These are phyloP conservation scores for Steinernema hermaphroditum DNA, from an alignment of 2,888 invertebrate genomes.

Conservation along the genomic window DNA sequence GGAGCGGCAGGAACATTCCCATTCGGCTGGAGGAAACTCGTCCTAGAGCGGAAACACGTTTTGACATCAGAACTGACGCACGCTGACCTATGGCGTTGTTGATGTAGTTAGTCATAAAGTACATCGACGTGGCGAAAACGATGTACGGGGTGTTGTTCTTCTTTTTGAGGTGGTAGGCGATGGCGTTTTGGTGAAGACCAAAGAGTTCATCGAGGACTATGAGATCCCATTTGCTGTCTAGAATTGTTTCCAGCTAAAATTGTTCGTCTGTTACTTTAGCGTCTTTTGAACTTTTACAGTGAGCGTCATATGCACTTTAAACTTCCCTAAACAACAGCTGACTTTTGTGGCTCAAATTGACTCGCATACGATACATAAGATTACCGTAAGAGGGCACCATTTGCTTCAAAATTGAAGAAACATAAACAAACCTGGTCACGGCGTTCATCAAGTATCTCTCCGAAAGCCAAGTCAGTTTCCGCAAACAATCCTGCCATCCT, in stretches of 20 bases:
- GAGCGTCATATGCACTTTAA: too few relatives aligned
- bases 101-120: not conserved
- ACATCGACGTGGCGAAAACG: slow-evolving; percentile 27
- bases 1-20: slow-evolving; percentile 33
- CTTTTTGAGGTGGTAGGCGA: slow-evolving; percentile 36
- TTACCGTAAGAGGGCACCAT: too few relatives aligned
- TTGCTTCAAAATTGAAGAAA: too few relatives aligned
- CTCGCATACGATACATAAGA: too few relatives aligned
- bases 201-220: slow-evolving; percentile 48
- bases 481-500: slow-evolving; percentile 30
- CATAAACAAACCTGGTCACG: slow-evolving; percentile 32
- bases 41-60: not conserved
- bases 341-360: too few relatives aligned
- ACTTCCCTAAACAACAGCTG: too few relatives aligned
- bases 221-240: slow-evolving; percentile 45
- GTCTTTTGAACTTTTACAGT: too few relatives aligned
- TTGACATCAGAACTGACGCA: too few relatives aligned
- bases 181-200: slow-evolving; percentile 39
- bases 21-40: slow-evolving; percentile 26
- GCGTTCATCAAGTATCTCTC: slow-evolving; percentile 32
- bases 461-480: slow-evolving; percentile 34
- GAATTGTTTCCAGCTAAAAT: slow-evolving; percentile 34
- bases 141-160: slow-evolving; percentile 37
- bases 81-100: slow-evolving; percentile 4
- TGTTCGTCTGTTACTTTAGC: too few relatives aligned